Conservation (phyloP, 1,140 invertebrate species). For the Meteorus sp. region DNA sequence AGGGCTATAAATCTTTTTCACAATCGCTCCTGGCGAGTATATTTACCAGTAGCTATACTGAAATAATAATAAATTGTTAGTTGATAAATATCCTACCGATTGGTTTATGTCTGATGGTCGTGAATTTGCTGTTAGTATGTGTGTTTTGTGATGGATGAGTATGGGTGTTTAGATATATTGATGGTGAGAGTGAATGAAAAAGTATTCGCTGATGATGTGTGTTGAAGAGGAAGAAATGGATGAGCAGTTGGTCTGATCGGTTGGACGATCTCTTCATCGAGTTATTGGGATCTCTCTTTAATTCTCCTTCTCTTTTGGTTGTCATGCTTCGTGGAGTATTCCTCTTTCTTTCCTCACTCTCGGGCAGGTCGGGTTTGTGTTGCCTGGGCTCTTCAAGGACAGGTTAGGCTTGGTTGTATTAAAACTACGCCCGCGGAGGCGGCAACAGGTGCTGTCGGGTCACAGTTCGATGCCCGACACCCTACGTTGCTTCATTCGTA, state of each 20-base stretch:
- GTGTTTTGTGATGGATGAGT: background rate
- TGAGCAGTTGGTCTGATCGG: background rate
- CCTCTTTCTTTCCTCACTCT: too few species aligned
- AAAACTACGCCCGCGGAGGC: constrained; percentile 39
- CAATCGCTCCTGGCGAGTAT: too few species aligned
- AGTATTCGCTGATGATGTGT: too few species aligned
- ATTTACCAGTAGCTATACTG: too few species aligned
- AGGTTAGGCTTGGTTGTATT: constrained; percentile 38
- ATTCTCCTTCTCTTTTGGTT: background rate
- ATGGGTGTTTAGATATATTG: background rate
- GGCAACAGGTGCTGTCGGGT: constrained; percentile 49
- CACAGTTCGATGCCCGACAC: constrained; percentile 48
- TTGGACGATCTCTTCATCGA: background rate
- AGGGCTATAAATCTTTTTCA: constrained; percentile 1
- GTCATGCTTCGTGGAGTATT: constrained; percentile 15
- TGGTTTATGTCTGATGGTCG: too few species aligned
- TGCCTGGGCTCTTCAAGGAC: constrained; percentile 20
- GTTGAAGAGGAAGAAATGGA: background rate
- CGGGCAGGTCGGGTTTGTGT: constrained; percentile 13
- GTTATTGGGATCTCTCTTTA: background rate
- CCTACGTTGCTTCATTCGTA: constrained; percentile 24
- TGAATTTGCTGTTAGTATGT: background rate
- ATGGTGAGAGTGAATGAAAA: background rate
- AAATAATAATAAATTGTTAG: too few species aligned
- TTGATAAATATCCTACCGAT: background rate